phyloP scores from a whole-genome alignment of 2,113 vertebrate genomes.

The Varanus komodoensis region DNA sequence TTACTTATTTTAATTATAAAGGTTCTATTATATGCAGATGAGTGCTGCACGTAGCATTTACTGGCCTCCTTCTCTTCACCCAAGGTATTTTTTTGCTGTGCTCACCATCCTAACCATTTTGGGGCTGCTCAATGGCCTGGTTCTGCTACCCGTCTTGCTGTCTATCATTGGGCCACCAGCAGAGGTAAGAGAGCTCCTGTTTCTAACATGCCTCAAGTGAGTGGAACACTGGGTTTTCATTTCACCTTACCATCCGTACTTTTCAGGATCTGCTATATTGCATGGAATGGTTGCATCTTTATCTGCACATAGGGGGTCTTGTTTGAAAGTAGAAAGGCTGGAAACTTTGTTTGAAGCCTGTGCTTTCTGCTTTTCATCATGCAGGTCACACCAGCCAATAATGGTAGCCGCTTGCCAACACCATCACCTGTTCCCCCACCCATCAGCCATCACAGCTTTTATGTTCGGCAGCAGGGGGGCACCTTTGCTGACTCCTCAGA shows the following conservation, averaged over 20 bases:
- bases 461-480: slow-evolving; percentile 73
- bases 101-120: slow-evolving; percentile 91
- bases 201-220: background rate
- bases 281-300: background rate
- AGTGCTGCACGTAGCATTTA: background rate
- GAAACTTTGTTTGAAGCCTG: background rate
- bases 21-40: background rate
- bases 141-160: slow-evolving; percentile 93
- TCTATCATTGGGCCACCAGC: slow-evolving; percentile 93
- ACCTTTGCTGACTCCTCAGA: slow-evolving; percentile 83
- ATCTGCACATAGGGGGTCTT: background rate
- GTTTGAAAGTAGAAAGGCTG: background rate
- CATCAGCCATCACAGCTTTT: slow-evolving; percentile 83
- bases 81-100: slow-evolving; percentile 96
- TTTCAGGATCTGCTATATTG: background rate
- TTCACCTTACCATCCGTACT: background rate
- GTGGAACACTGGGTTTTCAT: background rate
- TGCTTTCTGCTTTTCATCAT: background rate
- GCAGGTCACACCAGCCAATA: slow-evolving; percentile 71
- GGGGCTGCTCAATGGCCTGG: slow-evolving; percentile 94
- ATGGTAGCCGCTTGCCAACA: slow-evolving; percentile 69
- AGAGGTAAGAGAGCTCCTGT: slow-evolving; percentile 76
- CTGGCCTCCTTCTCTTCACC: background rate
- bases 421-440: slow-evolving; percentile 76
- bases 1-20: background rate